Base-by-base conservation (phyloP, 1,140 invertebrate species). In the Papilio machaon region DNA sequence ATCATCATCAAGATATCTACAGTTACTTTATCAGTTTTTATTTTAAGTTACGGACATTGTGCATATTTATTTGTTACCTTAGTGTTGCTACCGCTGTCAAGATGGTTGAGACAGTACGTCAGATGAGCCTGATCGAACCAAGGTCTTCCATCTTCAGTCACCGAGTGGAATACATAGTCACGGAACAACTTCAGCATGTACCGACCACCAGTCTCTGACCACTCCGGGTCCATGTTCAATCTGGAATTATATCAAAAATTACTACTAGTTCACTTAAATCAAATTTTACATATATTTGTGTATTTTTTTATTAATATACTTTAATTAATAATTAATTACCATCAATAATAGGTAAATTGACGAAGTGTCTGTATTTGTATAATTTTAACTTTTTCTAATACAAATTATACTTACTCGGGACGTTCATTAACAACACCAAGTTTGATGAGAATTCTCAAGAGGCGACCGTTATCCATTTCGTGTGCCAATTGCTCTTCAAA, bases 171-270 rank as follows among this genome's bases (percentile, higher is more conserved):
- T 81, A 99, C 95, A 93, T 99, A 99, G 95, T 99, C 99, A 83
- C 99, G 96, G 95, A 99, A 99, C 88, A 99, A 95, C 95, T 99
- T 99, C 92, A 99, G 95, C 97, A 99, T 98, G 94, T 99, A 99
- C 73, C 99, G 96, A 94, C 99, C 98, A 47, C 99, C 99, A 43
- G 99, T 99, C 95, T 99, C 99, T 70, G 98, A 97, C 99, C 99
- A 99, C 35, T 97, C 96, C 10, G 97, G 96, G 94, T 99, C 99
- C 96, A 99, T 95, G 92, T 98, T 98, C 83, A 99, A 96, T 89
- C 98, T 98, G 79, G 13, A 80, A 78, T 9, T 10, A 80, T 46
- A 67, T 75, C 30, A 60, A 43, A 73, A 58, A 49, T 47, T 73
- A 70, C 49, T 82, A 52, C n/a, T n/a, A 43, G 38, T 43, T 43